Conservation (phyloP, 53 echinoderm and acorn worm genomes). For the Zoroaster sp. region DNA sequence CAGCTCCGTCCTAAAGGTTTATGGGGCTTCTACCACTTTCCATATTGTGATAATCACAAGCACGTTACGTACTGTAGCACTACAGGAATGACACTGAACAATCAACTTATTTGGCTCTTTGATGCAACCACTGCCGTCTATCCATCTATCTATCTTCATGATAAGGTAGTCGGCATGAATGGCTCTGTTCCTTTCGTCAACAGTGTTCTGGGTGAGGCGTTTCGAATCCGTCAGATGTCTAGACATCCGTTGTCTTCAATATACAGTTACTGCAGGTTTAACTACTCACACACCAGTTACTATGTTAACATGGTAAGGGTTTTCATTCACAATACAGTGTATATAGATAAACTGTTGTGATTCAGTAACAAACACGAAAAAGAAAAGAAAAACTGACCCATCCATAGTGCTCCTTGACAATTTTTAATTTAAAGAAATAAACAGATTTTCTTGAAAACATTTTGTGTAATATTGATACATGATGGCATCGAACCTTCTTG, state of each 20-base stretch:
- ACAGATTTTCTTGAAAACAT: no score
- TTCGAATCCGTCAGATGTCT: slow-evolving; percentile 60
- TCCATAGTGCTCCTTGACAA: no score
- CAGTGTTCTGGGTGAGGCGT: slow-evolving; percentile 62
- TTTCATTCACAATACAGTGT: background rate
- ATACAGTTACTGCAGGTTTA: slow-evolving; percentile 72
- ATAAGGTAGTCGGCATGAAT: background rate
- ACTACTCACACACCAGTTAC: slow-evolving; percentile 62
- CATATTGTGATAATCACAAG: slow-evolving; percentile 64
- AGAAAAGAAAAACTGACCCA: no score
- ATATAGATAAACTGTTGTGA: no score
- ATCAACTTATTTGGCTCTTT: slow-evolving; percentile 80
- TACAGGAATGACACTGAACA: slow-evolving; percentile 19
- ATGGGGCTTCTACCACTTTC: slow-evolving; percentile 87
- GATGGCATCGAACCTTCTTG: no score
- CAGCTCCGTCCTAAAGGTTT: slow-evolving; percentile 62
- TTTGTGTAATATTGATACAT: no score
- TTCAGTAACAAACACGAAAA: no score
- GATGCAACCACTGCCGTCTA: slow-evolving; percentile 73
- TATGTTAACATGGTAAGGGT: slow-evolving; percentile 58
- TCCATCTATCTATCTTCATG: slow-evolving; percentile 81
- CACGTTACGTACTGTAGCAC: slow-evolving; percentile 16
- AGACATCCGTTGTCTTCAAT: slow-evolving; percentile 44
- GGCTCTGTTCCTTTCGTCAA: slow-evolving; percentile 12
- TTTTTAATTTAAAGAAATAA: no score